Percentiles rank a stretch among this genome's conserved stretches.
phyloP scores from a whole-genome alignment of 2,888 invertebrate species.

The Eupithecia insigniata region DNA sequence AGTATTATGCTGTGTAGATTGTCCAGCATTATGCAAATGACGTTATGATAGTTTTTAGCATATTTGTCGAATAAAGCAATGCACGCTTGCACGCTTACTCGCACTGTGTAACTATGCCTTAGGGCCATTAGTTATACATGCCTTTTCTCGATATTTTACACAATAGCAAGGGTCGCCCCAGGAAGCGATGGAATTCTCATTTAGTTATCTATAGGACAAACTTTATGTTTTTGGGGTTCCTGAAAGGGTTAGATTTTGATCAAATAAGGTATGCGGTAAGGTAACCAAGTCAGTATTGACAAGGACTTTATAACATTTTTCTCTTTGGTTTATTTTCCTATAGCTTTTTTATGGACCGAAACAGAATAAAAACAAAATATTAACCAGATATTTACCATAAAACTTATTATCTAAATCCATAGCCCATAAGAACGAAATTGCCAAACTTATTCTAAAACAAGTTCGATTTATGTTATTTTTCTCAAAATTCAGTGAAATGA shows the following conservation, averaged over 20 bases:
- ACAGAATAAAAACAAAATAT: not conserved
- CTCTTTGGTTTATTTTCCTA: not conserved
- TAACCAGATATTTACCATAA: no score
- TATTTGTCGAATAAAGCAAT: no score
- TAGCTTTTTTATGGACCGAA: not conserved
- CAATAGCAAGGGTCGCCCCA: constrained; percentile 16
- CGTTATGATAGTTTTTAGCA: no score
- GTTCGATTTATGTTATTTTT: no score
- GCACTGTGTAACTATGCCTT: not conserved
- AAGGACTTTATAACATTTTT: not conserved
- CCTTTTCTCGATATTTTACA: constrained; percentile 18
- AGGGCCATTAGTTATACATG: constrained; percentile 16
- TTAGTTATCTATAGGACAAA: not conserved
- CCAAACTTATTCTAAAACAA: no score
- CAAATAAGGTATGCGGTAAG: not conserved
- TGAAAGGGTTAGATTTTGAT: not conserved
- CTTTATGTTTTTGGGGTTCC: constrained; percentile 1
- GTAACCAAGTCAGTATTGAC: not conserved
- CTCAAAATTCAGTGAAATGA: no score
- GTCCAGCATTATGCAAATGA: no score
- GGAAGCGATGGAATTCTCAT: constrained; percentile 20
- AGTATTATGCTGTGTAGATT: no score
- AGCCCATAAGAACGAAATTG: no score
- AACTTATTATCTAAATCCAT: no score
- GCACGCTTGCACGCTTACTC: not conserved